These are phyloP conservation scores for Ophraella communa DNA, from an alignment of 2,888 invertebrate species.

Conservation along the genomic window DNA sequence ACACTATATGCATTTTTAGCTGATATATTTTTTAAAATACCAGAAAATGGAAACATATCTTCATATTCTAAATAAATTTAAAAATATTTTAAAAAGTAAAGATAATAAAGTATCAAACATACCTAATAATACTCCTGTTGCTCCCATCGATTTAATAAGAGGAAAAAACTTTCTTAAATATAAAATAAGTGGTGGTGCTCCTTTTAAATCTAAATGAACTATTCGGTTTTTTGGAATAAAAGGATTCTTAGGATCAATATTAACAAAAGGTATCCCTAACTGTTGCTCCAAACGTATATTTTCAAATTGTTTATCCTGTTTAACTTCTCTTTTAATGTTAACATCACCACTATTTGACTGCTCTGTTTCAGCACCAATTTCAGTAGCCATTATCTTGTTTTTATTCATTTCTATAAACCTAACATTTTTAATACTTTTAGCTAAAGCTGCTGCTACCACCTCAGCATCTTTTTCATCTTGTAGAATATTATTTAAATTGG, in stretches of 20 bases:
- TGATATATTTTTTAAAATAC: slow-evolving; percentile 63
- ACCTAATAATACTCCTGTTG: slow-evolving; percentile 69
- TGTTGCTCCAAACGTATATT: slow-evolving; percentile 54
- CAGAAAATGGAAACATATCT: slow-evolving; percentile 81
- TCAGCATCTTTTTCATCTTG: slow-evolving; percentile 42
- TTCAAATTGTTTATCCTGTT: slow-evolving; percentile 34
- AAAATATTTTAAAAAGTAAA: no score
- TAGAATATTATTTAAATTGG: slow-evolving; percentile 15
- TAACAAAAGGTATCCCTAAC: slow-evolving; percentile 59
- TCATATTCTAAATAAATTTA: slow-evolving; percentile 68
- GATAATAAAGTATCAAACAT: no score
- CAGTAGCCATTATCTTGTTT: slow-evolving; percentile 33
- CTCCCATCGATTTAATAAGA: slow-evolving; percentile 67
- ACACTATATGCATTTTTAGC: slow-evolving; percentile 69
- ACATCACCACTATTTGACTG: slow-evolving; percentile 57
- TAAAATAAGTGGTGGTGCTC: slow-evolving; percentile 72
- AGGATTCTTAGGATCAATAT: slow-evolving; percentile 56
- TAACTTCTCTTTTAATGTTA: slow-evolving; percentile 38
- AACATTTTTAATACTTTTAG: slow-evolving; percentile 46
- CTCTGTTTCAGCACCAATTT: slow-evolving; percentile 45
- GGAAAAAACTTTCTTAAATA: slow-evolving; percentile 68
- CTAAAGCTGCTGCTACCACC: slow-evolving; percentile 43
- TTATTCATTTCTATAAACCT: slow-evolving; percentile 47
- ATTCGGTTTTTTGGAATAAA: slow-evolving; percentile 65
- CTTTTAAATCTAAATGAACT: slow-evolving; percentile 80